Base-by-base conservation (phyloP, 2,113 vertebrate genomes). In the Microcebus tavaratra region DNA sequence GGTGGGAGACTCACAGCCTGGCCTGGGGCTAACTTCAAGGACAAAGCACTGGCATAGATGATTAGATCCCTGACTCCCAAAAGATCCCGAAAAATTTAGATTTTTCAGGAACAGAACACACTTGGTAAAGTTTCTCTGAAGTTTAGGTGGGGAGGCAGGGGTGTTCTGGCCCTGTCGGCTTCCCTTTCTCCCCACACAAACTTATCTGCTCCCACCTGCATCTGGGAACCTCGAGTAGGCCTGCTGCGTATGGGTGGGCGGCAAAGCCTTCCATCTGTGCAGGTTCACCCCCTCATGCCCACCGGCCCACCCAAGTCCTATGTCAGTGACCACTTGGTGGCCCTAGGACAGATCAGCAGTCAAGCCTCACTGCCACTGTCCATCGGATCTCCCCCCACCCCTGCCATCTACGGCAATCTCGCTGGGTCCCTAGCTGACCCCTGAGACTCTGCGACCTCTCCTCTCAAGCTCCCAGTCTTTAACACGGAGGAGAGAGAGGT, bases 51-150 rank as follows among this genome's bases (percentile, higher is more conserved):
- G 65, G 23, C 1, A 8, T 13, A 29, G 27, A n/a, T 23, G 21
- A 80, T 59, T 23, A 45, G 50, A 78, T 55, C 42, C 5, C 20
- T 20, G 57, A 61, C 31, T 70, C 21, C n/a, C 18, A 36, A 84
- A 53, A n/a, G 50, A 65, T 72, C 68, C 21, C 7, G 8, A 45
- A 45, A 45, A 39, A 53, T 21, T 27, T 57, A 79, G 53, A 20
- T 76, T 80, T 96, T 59, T 85, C 57, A 87, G 50, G 48, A n/a
- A 83, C 82, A 84, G 73, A 86, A 79, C 12, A 80, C 9, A 39
- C 18, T 20, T 21, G 59, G 90, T 11, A 87, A 96, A 39, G 92
- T 34, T 27, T 7, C 68, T 61, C 61, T 75, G 34, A 21, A 73
- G 63, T 95, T 67, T 18, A 82, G 86, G 50, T 45, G 45, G 61